phyloP scores from a whole-genome alignment of 2,113 vertebrate species.

The Thamnaconus septentrionalis region DNA sequence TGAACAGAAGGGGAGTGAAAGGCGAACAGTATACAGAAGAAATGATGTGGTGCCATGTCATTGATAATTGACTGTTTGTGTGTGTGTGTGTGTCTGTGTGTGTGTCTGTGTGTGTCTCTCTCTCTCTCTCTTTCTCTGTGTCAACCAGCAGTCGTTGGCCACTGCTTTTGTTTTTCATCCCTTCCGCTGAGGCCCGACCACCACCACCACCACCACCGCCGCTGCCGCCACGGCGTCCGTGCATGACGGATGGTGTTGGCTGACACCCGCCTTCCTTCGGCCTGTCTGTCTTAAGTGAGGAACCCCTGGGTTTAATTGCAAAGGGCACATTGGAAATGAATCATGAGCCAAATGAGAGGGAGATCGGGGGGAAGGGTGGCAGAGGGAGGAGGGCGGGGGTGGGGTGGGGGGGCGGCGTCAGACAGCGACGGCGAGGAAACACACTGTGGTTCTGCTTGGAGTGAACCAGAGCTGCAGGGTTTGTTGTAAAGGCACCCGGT shows the following conservation, averaged over 20 bases:
- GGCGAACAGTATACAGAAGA: conserved; percentile 22
- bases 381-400: background rate
- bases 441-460: conserved; percentile 8
- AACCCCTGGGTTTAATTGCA: conserved; percentile 60
- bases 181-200: conserved; percentile 13
- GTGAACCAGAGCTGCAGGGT: background rate
- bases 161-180: conserved; percentile 27
- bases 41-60: conserved; percentile 22
- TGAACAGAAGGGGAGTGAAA: conserved; percentile 21
- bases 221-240: conserved; percentile 12
- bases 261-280: conserved; percentile 45
- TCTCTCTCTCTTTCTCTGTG: background rate
- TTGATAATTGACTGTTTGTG: conserved; percentile 39
- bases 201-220: too few species aligned
- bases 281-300: conserved; percentile 47
- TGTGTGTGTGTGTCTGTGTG: background rate
- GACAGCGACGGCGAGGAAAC: conserved; percentile 9
- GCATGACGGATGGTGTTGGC: conserved; percentile 51
- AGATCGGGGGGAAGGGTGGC: background rate
- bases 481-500: too few species aligned
- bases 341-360: conserved; percentile 35
- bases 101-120: too few species aligned
- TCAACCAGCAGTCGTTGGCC: background rate
- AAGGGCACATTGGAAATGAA: conserved; percentile 66
- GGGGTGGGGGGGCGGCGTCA: background rate